Conservation (phyloP, 2,113 vertebrate species). For the Orthonyx spaldingii region DNA sequence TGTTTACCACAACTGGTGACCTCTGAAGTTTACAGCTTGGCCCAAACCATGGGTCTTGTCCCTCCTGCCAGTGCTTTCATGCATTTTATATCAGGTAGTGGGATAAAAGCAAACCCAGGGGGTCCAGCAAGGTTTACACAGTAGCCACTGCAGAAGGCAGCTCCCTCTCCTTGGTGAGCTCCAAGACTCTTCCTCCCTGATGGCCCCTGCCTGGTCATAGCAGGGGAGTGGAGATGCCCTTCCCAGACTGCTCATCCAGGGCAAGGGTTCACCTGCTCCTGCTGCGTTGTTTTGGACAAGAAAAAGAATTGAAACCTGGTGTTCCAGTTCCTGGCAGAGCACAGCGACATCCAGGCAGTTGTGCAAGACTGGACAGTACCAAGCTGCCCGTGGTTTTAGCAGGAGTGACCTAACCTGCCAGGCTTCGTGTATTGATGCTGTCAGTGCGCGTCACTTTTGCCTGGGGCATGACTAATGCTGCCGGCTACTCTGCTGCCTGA, state of each 20-base stretch:
- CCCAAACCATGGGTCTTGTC: background rate
- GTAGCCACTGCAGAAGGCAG: background rate
- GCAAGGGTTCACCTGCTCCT: background rate
- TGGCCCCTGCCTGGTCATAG: background rate
- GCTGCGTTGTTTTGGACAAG: background rate
- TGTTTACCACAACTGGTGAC: background rate
- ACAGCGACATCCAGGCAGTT: background rate
- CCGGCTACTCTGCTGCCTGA: background rate
- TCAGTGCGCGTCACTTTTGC: background rate
- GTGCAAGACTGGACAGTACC: conserved; percentile 51
- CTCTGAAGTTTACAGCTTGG: background rate
- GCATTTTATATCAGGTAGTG: background rate
- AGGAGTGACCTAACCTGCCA: conserved; percentile 36
- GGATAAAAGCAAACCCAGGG: background rate
- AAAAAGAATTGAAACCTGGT: background rate
- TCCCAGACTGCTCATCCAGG: background rate
- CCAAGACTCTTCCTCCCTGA: background rate
- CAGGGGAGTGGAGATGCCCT: background rate
- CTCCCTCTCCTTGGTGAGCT: background rate
- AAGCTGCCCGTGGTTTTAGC: background rate
- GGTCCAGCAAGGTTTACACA: background rate
- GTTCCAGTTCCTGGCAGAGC: background rate
- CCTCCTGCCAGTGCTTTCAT: background rate
- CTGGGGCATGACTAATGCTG: background rate
- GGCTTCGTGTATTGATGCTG: background rate